Conservation (phyloP, 1,140 invertebrate genomes). For the Drosophila quadrilineata region DNA sequence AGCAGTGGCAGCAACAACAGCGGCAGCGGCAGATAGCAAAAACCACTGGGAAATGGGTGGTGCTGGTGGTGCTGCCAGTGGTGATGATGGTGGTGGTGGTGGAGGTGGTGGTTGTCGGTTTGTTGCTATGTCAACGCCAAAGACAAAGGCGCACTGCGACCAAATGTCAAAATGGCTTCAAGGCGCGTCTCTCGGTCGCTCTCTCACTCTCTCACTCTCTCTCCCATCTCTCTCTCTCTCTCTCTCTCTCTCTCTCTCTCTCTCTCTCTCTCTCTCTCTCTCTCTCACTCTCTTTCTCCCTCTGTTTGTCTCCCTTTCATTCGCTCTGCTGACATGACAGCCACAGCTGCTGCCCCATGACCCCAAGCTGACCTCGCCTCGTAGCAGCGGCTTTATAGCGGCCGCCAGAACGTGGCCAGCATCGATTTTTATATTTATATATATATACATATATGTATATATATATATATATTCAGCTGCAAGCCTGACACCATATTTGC, state of each 20-base stretch:
- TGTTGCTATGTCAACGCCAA: conserved; percentile 49
- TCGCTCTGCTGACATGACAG: no score
- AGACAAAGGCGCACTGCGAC: conserved; percentile 67
- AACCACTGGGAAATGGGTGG: conserved; percentile 6
- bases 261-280: background rate
- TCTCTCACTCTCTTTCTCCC: background rate
- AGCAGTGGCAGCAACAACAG: no score
- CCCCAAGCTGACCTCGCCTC: conserved; percentile 53
- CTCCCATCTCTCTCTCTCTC: background rate
- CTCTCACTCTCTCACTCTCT: background rate
- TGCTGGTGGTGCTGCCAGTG: no score
- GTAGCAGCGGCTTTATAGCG: conserved; percentile 44
- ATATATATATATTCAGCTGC: no score
- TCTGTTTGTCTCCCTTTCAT: background rate
- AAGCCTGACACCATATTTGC: no score
- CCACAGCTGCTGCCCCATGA: conserved; percentile 35
- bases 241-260: background rate
- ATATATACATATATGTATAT: no score
- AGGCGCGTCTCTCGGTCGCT: conserved; percentile 17
- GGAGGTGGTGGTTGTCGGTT: conserved; percentile 4
- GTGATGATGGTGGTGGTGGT: background rate
- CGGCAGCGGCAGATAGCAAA: conserved; percentile 18
- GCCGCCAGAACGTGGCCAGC: conserved; percentile 25
- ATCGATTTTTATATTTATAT: no score
- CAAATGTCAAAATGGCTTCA: conserved; percentile 67